Evolutionary conservation across 2,888 invertebrate genomes (phyloP).

Genomic region (Baronia brevicornis): DNA sequence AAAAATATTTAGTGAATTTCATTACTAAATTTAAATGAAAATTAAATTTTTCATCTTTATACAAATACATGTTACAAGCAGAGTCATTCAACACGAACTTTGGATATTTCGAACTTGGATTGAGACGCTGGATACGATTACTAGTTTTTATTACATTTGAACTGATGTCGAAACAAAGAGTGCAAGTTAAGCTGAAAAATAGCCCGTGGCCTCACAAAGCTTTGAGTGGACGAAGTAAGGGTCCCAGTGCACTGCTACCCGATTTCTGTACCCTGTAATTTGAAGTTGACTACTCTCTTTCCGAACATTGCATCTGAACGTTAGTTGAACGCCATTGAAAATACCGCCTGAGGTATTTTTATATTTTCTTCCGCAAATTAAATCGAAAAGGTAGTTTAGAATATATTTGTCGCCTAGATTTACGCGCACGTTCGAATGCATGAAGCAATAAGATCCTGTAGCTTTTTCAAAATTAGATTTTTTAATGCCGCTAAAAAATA

Average conservation of each 20-base stretch:
- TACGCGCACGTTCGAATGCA: too few species aligned
- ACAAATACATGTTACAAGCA: too few species aligned
- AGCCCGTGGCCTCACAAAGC: slow-evolving; percentile 45
- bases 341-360: slow-evolving; percentile 23
- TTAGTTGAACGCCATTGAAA: slow-evolving; percentile 23
- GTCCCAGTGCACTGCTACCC: slow-evolving; percentile 30
- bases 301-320: slow-evolving; percentile 24
- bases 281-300: slow-evolving; percentile 40
- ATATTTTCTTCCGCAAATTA: slow-evolving; percentile 18
- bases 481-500: too few species aligned
- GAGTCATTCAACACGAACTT: too few species aligned
- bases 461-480: too few species aligned
- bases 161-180: slow-evolving; percentile 39
- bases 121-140: slow-evolving; percentile 13
- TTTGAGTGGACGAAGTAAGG: slow-evolving; percentile 43
- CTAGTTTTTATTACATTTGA: slow-evolving; percentile 37
- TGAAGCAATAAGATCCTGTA: too few species aligned
- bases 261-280: slow-evolving; percentile 50
- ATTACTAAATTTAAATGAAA: too few species aligned
- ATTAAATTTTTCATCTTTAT: too few species aligned
- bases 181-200: slow-evolving; percentile 47
- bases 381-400: slow-evolving; percentile 17
- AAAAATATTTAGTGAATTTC: too few species aligned
- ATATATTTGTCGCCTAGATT: slow-evolving; percentile 16
- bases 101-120: slow-evolving; percentile 9